These are phyloP conservation scores for Scaptodrosophila latifasciaeformis DNA, from an alignment of 2,888 invertebrate genomes.

Conservation along the genomic window DNA sequence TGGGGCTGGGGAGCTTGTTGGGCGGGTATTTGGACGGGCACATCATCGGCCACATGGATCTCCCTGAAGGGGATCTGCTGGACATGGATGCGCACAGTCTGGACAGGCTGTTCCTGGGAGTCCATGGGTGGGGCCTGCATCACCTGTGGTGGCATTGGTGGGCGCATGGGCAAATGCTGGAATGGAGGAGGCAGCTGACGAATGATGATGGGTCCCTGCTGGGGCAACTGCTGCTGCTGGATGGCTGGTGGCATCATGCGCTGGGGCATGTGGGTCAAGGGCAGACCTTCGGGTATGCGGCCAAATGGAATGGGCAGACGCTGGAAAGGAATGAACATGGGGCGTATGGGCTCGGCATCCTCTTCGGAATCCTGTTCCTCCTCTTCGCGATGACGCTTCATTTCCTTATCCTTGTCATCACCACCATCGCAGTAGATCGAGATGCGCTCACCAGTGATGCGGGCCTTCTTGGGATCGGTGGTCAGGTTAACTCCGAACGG, in stretches of 20 bases:
- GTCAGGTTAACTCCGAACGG: constrained; percentile 82
- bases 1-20: constrained; percentile 38
- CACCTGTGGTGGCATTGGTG: constrained; percentile 74
- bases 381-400: constrained; percentile 61
- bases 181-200: constrained; percentile 73
- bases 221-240: constrained; percentile 65
- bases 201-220: constrained; percentile 64
- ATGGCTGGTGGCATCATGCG: constrained; percentile 70
- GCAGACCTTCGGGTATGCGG: constrained; percentile 77
- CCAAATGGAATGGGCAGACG: constrained; percentile 76
- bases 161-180: constrained; percentile 75
- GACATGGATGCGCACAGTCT: constrained; percentile 74
- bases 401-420: constrained; percentile 63
- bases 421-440: constrained; percentile 92
- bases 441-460: constrained; percentile 88
- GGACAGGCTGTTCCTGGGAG: constrained; percentile 54
- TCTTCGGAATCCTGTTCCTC: constrained; percentile 69
- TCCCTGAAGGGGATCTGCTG: constrained; percentile 76
- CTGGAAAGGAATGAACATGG: constrained; percentile 74
- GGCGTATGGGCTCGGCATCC: constrained; percentile 73
- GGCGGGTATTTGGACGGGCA: constrained; percentile 69
- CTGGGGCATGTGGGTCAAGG: constrained; percentile 77
- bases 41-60: constrained; percentile 73
- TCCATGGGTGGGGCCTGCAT: constrained; percentile 77
- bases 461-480: constrained; percentile 83